Evolutionary conservation across 2,797 vertebrate species (phyloP).

Genomic region (Xerus rutilus): DNA sequence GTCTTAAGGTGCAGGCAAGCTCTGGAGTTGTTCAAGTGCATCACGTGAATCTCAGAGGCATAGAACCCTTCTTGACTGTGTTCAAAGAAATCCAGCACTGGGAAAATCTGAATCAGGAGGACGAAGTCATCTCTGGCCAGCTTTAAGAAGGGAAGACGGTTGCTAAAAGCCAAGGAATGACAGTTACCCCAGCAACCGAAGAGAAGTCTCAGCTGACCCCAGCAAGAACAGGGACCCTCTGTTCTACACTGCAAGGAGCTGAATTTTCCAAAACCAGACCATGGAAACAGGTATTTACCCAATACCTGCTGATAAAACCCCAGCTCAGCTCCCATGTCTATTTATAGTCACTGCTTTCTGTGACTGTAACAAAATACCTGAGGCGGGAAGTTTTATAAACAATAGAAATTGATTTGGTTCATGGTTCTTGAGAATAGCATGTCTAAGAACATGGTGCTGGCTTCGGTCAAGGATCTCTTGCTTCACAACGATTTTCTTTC

Average conservation of each 20-base stretch:
- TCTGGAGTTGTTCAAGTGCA: too few species aligned
- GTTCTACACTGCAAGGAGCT: neutral
- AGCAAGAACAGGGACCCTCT: rapidly evolving
- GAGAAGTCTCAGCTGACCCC: rapidly evolving
- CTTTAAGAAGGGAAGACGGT: neutral
- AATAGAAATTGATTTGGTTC: neutral
- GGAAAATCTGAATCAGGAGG: neutral
- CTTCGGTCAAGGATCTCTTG: rapidly evolving
- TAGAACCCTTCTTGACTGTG: neutral
- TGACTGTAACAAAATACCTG: too few species aligned
- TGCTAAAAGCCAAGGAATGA: neutral
- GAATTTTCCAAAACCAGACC: neutral
- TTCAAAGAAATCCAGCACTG: neutral
- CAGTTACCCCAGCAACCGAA: neutral
- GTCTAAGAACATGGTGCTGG: neutral
- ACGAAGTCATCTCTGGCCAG: neutral
- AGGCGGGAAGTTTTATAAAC: neutral
- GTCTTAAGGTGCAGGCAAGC: neutral
- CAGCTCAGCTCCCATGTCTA: rapidly evolving
- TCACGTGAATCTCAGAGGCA: too few species aligned
- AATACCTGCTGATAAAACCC: neutral
- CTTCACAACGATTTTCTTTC: too few species aligned
- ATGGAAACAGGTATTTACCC: neutral
- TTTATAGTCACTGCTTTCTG: too few species aligned
- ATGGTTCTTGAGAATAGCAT: neutral